phyloP scores from a whole-genome alignment of 2,113 vertebrate species.

The Brachypodius melanocephalos region DNA sequence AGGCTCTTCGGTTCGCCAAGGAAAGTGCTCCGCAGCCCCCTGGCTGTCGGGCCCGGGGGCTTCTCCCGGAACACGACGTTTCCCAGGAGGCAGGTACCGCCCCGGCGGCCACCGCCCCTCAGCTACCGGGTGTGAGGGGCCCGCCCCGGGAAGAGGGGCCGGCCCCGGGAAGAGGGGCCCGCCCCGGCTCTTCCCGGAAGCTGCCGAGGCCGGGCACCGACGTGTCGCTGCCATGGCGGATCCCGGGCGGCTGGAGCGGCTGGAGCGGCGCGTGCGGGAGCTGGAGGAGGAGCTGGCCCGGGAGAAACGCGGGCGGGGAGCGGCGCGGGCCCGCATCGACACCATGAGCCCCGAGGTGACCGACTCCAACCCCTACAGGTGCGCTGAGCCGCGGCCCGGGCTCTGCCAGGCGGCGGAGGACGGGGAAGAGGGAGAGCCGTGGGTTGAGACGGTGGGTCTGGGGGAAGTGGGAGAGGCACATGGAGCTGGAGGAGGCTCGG shows the following conservation, averaged over 20 bases:
- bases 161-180: background rate
- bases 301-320: background rate
- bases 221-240: slow-evolving; percentile 54
- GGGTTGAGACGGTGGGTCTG: background rate
- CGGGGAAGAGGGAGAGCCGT: background rate
- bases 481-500: too few species aligned
- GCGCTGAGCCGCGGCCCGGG: background rate
- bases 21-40: background rate
- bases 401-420: rapidly evolving
- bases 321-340: slow-evolving; percentile 77
- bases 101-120: background rate
- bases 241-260: slow-evolving; percentile 65
- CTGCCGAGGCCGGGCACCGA: rapidly evolving
- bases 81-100: rapidly evolving
- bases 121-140: rapidly evolving
- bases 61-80: background rate
- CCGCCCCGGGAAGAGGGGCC: rapidly evolving
- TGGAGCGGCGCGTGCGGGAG: slow-evolving; percentile 82
- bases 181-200: background rate
- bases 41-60: rapidly evolving
- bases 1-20: background rate
- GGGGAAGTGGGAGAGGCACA: rapidly evolving
- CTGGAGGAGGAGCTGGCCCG: slow-evolving; percentile 82
- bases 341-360: slow-evolving; percentile 91
- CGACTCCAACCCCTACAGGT: slow-evolving; percentile 97